Evolutionary conservation across 2,797 vertebrate species (phyloP), one percentile per base, ranked within the genome.

Genomic region (Choloepus didactylus): DNA sequence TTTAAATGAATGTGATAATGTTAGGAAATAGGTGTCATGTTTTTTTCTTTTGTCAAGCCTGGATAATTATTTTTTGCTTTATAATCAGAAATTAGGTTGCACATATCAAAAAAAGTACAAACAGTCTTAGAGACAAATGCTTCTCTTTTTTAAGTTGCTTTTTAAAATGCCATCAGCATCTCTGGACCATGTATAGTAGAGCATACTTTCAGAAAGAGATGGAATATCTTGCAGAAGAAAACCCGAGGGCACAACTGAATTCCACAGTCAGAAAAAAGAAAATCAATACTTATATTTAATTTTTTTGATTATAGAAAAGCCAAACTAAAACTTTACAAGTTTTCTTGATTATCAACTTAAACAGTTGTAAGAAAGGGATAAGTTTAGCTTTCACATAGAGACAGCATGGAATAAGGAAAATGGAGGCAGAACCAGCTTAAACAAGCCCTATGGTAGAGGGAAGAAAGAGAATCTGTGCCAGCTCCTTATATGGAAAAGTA

Each of bases 91-190:
- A 80, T 64, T 87, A 80, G 86, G 38, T 41, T 80, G 6, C 4
- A 49, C 0, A 19, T 69, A 64, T 66, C 6, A 3, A 19, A 81
- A 86, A 75, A 14, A 31, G 35, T 10, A 46, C 29, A 69, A 92
- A 80, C 21, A 66, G 23, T 46, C 92, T 60, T 29, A 81, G 44
- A 76, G 6, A 19, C 3, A 89, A 89, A 70, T 75, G 7, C 9
- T 69, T 60, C 54, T 91, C 73, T 64, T 59, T 62, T 91, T 73
- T 64, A 60, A 75, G 41, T 89, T 89, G 23, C 29, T 81, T 56
- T 46, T 51, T 56, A 64, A 83, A 88, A 51, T 66, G 4, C 1
- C 16, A 41, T 51, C 72, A 51, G 23, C 6, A 70, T 15, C 12
- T 86, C 29, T 25, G 69, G 29, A 41, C 14, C 27, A 2, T 70